Percentiles rank a stretch among this genome's conserved stretches.
phyloP scores from a whole-genome alignment of 2,888 invertebrate species.

The Pseudococcus longispinus region DNA sequence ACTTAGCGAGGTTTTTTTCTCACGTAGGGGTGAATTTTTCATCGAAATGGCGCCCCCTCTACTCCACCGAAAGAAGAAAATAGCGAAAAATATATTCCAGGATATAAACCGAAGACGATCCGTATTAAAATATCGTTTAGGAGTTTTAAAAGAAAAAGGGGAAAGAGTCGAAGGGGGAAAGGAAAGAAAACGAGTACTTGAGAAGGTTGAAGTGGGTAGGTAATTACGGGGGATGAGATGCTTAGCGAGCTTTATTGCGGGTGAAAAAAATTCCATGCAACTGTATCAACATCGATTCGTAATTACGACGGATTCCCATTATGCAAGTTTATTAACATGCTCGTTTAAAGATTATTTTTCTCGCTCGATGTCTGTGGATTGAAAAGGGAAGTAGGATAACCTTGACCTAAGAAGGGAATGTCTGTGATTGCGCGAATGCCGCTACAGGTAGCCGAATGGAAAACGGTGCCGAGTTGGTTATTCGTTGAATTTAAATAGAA shows the following conservation, averaged over 20 bases:
- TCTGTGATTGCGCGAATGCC: background rate
- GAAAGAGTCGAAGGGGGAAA: background rate
- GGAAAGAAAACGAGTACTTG: background rate
- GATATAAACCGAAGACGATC: background rate
- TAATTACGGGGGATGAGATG: background rate
- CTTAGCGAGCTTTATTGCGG: background rate
- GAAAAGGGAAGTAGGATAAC: background rate
- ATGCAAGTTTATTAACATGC: constrained; percentile 16
- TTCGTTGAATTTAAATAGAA: background rate
- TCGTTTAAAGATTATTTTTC: background rate
- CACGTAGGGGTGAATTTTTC: background rate
- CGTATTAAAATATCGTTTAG: background rate
- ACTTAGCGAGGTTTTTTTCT: background rate
- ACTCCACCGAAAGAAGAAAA: background rate
- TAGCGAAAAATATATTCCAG: background rate
- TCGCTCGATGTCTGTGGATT: background rate
- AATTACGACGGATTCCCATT: background rate
- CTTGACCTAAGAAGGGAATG: constrained; percentile 10
- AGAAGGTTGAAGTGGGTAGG: background rate
- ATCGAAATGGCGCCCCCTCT: too few relatives aligned
- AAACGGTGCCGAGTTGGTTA: background rate
- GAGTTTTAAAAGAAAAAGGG: background rate
- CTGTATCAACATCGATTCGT: constrained; percentile 21
- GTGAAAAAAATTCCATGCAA: background rate
- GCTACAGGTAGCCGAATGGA: background rate